Base-by-base conservation (phyloP, 2,888 invertebrate species). In the Acrocyrtus sp. region DNA sequence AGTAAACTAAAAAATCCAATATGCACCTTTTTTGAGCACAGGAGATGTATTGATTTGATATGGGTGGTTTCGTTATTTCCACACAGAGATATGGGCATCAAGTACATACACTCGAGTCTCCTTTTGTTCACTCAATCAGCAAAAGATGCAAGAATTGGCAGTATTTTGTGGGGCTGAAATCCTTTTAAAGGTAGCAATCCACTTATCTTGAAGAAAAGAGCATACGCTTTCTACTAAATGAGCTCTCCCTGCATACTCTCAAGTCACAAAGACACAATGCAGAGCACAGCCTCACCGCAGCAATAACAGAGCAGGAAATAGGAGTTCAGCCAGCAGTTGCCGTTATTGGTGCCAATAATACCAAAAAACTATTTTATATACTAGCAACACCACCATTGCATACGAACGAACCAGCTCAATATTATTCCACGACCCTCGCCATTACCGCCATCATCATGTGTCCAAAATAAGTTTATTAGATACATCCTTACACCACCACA, bases 221-320 rank as follows among this genome's bases (percentile, higher is more conserved):
- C 68, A 68, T 68, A 68, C 68, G 68, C 60, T 68, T 68, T 68
- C 61, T 61, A 68, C 60, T 24, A 60, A 68, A 68, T 61, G 60
- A 68, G 68, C 60, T 68, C 54, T 21, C 60, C n/a, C 27, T 29
- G 29, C 29, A 54, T 54, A 54, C 12, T n/a, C n/a, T n/a, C n/a
- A n/a, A n/a, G n/a, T n/a, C n/a, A n/a, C n/a, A n/a, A n/a, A n/a
- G n/a, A n/a, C n/a, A n/a, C n/a, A n/a, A n/a, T n/a, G n/a, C n/a
- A n/a, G n/a, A n/a, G n/a, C n/a, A n/a, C n/a, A n/a, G n/a, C n/a
- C n/a, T n/a, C n/a, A n/a, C n/a, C n/a, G n/a, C n/a, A n/a, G n/a
- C n/a, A n/a, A n/a, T n/a, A n/a, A n/a, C n/a, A n/a, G n/a, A n/a
- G n/a, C n/a, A n/a, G n/a, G n/a, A n/a, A n/a, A n/a, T n/a, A n/a